Evolutionary conservation across 1,140 invertebrate genomes (phyloP), one percentile per base, ranked within the genome.

Genomic region (Drosophila sulfurigaster): DNA sequence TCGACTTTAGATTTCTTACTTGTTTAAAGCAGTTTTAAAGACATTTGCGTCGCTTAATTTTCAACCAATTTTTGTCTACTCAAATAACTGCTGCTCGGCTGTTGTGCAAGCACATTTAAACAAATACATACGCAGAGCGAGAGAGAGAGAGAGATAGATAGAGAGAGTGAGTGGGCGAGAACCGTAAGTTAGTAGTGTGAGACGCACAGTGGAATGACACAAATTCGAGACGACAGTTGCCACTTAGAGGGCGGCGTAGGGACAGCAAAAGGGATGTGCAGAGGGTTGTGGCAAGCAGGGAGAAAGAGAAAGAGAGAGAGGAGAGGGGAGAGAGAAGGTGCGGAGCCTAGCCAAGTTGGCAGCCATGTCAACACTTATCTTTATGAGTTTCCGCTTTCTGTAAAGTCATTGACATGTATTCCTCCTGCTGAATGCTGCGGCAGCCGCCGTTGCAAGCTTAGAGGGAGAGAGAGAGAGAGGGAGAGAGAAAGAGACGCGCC

Each of bases 331-430:
- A 8, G 57, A 38, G 74, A 25, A 49, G 32, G 45, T 43, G 58
- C 30, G 52, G 64, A 60, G 54, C 68, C 79, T 76, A 72, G 66
- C 62, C 79, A 86, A 88, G 83, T 82, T 89, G 72, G 78, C 86
- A 82, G 77, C 75, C 82, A 87, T 91, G 88, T 91, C 87, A 91
- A 91, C 87, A 91, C 88, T 91, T 91, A 91, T 91, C 88, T 91
- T 91, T 91, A 91, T 91, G 88, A 91, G 88, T 91, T 91, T 91
- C 88, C 88, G 88, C 88, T 91, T 91, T 91, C 81, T 91, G 82
- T 91, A 91, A 91, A 91, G 88, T 91, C 88, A 91, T 91, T 91
- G 88, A 91, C 88, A 91, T 88, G 80, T 86, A 81, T 91, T 88
- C 75, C 82, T 78, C 43, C 66, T 54, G 59, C 54, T 16, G 54